phyloP scores from a whole-genome alignment of 2,797 vertebrate species.

The Danio jaintianensis region DNA sequence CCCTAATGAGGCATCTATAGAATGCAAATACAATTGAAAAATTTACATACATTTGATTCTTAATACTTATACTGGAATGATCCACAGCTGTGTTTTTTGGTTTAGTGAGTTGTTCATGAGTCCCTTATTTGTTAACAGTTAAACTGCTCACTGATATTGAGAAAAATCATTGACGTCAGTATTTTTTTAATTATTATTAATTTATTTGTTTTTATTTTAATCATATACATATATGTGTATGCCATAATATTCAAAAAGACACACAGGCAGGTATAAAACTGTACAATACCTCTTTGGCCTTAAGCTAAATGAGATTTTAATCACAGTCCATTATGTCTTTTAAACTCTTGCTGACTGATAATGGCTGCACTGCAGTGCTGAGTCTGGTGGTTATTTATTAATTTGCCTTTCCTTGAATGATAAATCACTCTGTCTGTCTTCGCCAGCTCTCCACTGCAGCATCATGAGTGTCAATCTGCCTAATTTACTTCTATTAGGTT shows the following conservation, averaged over 20 bases:
- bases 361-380: conserved; percentile 8
- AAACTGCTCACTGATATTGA: too few relatives aligned
- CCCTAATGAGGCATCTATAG: too few relatives aligned
- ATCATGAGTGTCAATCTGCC: background rate
- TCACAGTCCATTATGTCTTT: conserved; percentile 20
- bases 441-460: background rate
- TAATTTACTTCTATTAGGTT: background rate
- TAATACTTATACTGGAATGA: too few relatives aligned
- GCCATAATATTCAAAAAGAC: background rate
- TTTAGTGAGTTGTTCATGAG: too few relatives aligned
- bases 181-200: too few relatives aligned
- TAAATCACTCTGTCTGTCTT: conserved; percentile 27
- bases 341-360: conserved; percentile 16
- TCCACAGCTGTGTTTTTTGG: too few relatives aligned
- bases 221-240: too few relatives aligned
- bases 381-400: conserved; percentile 27
- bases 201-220: too few relatives aligned
- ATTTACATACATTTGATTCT: too few relatives aligned
- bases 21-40: too few relatives aligned
- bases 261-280: background rate
- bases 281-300: background rate
- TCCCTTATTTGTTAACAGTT: too few relatives aligned
- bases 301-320: conserved; percentile 22
- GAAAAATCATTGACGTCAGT: too few relatives aligned
- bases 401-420: conserved; percentile 27